Conservation (phyloP, 2,888 invertebrate genomes). For the Habrosyne pyritoides region DNA sequence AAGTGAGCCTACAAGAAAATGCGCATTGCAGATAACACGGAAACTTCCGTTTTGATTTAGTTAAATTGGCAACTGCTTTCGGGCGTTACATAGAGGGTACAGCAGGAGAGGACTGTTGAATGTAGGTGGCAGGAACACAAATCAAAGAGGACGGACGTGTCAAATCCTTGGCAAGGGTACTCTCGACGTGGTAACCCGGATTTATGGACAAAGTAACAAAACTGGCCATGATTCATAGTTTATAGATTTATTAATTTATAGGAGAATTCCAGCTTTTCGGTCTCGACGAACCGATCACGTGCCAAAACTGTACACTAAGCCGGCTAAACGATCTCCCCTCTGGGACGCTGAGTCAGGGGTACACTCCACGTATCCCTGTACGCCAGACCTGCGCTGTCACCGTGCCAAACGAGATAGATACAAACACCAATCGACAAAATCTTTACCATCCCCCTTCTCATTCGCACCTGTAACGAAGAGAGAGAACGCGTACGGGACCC, state of each 20-base stretch:
- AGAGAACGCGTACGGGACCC: background rate
- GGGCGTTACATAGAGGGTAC: background rate
- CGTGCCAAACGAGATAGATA: slow-evolving; percentile 4
- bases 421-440: slow-evolving; percentile 1
- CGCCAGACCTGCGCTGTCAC: slow-evolving; percentile 1
- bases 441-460: slow-evolving; percentile 3
- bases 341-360: slow-evolving; percentile 1
- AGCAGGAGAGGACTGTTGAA: background rate
- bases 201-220: background rate
- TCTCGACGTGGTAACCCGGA: background rate
- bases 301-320: slow-evolving; percentile 2
- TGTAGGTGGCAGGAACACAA: background rate
- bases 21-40: background rate
- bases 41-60: background rate
- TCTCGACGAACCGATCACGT: background rate
- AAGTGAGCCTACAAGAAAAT: background rate
- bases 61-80: background rate
- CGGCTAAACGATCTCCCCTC: background rate
- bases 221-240: too few species aligned
- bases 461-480: background rate
- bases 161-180: background rate
- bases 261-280: background rate
- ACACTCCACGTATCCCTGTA: background rate
- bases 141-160: background rate
- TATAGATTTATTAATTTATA: background rate